Base-by-base conservation (phyloP, 2,888 invertebrate species). In the Caprella mutica region DNA sequence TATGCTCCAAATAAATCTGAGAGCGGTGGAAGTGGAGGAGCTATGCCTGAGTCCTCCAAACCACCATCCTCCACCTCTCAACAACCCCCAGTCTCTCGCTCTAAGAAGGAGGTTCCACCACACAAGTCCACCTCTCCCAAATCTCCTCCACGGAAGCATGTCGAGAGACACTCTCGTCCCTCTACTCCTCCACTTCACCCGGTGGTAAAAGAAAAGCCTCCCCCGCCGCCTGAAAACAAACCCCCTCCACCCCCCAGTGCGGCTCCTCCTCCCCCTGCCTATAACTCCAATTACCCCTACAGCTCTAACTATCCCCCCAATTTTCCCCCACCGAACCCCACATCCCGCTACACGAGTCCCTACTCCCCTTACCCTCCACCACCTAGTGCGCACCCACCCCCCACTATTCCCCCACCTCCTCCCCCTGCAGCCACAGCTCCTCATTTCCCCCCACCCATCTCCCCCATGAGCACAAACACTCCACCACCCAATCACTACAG, bases 1-100 rank as follows among this genome's bases (percentile, higher is more conserved):
- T 96, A 96, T 74, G 86, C 88, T 1, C 65, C 62, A 21, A 59
- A 60, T 30, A 55, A 63, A 29, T 17, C 55, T 5, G 65, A 59
- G 17, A 35, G 43, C 6, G 52, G 48, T n/a, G 56, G 52, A 19
- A 26, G 27, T 35, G 26, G 42, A n/a, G n/a, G n/a, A n/a, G n/a
- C n/a, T n/a, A n/a, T n/a, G n/a, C n/a, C n/a, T n/a, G n/a, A n/a
- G n/a, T n/a, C n/a, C 9, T 6, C 52, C 30, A 27, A 26, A 21
- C 27, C 56, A 35, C 40, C 33, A 9, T 42, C 5, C 19, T 27
- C 17, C 17, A 5, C n/a, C 33, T n/a, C n/a, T 33, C n/a, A 24
- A 14, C 17, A 17, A 17, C 6, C 29, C 38, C 26, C 59, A 29
- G 33, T 39, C n/a, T 17, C 44, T 42, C 21, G 23, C 58, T 35